Percentiles rank a stretch among this genome's conserved stretches.
Evolutionary conservation across 2,113 vertebrate species (phyloP).

Genomic region (Casuarius casuarius): DNA sequence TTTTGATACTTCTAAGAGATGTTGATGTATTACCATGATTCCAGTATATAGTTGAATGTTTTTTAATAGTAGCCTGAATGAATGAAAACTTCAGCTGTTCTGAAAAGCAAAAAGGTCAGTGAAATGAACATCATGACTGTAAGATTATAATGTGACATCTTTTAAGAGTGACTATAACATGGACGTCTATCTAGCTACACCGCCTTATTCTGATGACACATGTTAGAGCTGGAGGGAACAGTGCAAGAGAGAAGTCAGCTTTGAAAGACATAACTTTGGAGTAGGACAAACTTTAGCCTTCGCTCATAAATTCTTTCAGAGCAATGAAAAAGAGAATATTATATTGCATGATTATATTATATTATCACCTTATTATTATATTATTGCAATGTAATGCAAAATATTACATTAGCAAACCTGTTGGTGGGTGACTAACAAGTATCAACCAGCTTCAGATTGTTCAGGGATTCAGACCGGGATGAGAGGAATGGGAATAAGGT

Average conservation of each 20-base stretch:
- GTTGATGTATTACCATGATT: neutral
- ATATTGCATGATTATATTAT: neutral
- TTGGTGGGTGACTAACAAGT: neutral
- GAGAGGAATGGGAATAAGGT: neutral
- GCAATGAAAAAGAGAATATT: neutral
- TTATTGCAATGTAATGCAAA: neutral
- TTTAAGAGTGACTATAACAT: neutral
- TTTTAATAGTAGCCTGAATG: neutral
- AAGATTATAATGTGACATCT: neutral
- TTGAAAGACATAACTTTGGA: neutral
- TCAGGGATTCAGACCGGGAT: neutral
- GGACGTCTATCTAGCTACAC: neutral
- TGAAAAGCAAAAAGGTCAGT: neutral
- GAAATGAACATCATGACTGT: neutral
- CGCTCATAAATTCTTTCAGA: neutral
- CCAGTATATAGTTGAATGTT: neutral
- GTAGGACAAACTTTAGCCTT: neutral
- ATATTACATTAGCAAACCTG: neutral
- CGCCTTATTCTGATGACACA: neutral
- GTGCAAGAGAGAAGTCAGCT: neutral
- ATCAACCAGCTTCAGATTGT: neutral
- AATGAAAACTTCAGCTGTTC: neutral
- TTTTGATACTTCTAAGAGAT: neutral
- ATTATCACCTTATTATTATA: neutral
- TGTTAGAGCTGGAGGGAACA: neutral